These are phyloP conservation scores for Aphelenchoides fujianensis DNA, from an alignment of 1,140 invertebrate genomes.

Conservation along the genomic window DNA sequence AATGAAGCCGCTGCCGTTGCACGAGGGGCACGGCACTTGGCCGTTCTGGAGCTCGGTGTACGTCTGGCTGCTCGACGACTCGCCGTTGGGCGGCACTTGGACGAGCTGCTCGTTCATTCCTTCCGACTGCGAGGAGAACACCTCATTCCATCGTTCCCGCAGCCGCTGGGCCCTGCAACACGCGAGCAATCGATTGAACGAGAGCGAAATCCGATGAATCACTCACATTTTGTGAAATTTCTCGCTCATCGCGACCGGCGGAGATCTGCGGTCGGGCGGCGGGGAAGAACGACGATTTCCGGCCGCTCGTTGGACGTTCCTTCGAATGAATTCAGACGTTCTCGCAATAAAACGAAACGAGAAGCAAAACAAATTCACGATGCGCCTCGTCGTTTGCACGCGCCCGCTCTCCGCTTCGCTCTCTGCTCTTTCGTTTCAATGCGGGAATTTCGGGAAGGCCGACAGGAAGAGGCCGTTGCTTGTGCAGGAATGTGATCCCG, in stretches of 20 bases:
- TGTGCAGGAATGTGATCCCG: neutral
- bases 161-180: constrained; percentile 2
- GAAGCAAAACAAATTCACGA: neutral
- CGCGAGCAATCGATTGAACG: neutral
- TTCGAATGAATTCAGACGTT: neutral
- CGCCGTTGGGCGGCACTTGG: neutral
- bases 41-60: constrained; percentile 60
- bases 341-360: neutral
- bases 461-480: no score
- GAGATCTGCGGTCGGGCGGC: no score
- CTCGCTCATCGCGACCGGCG: neutral
- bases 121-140: neutral
- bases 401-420: neutral
- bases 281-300: no score
- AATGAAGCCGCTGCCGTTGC: constrained; percentile 62
- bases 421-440: neutral
- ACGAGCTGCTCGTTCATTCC: constrained; percentile 22
- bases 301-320: neutral
- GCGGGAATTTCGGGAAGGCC: no score
- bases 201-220: neutral
- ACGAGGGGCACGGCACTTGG: constrained; percentile 63
- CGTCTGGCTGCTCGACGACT: neutral
- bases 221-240: neutral
- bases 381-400: neutral
- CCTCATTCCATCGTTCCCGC: neutral